phyloP scores from a whole-genome alignment of 2,113 vertebrate genomes.

The Mionectes macconnelli region DNA sequence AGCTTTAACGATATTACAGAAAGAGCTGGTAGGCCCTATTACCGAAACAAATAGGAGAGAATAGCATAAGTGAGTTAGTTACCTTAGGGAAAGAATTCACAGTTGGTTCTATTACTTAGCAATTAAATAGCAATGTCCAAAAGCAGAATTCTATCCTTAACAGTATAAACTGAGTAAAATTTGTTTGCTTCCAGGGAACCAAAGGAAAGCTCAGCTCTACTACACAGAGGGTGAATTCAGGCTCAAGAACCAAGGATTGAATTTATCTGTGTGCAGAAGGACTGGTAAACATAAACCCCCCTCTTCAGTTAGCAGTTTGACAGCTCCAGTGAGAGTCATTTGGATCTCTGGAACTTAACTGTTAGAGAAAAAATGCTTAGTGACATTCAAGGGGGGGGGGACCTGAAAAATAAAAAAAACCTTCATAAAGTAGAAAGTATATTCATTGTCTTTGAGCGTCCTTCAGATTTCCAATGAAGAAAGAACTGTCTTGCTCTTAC shows the following conservation, averaged over 20 bases:
- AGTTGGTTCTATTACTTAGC: neutral
- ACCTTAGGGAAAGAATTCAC: neutral
- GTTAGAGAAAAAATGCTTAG: neutral
- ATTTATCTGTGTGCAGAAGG: neutral
- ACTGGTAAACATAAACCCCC: neutral
- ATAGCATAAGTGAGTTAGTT: neutral
- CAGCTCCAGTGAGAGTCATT: neutral
- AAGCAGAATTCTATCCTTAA: neutral
- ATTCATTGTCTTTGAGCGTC: neutral
- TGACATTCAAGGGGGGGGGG: rapidly evolving
- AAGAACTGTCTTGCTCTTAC: neutral
- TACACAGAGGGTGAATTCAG: neutral
- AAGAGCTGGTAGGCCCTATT: neutral
- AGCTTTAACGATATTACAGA: neutral
- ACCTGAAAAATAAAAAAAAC: neutral
- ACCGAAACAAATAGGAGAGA: neutral
- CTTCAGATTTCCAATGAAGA: neutral
- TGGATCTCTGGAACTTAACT: neutral
- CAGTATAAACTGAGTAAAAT: neutral
- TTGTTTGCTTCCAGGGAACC: neutral
- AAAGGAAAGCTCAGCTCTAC: neutral
- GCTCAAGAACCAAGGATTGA: neutral
- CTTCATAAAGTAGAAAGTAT: neutral
- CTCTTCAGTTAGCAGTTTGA: neutral
- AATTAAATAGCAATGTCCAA: neutral